Base-by-base conservation (phyloP, 2,797 vertebrate species). In the Anguilla megastoma region DNA sequence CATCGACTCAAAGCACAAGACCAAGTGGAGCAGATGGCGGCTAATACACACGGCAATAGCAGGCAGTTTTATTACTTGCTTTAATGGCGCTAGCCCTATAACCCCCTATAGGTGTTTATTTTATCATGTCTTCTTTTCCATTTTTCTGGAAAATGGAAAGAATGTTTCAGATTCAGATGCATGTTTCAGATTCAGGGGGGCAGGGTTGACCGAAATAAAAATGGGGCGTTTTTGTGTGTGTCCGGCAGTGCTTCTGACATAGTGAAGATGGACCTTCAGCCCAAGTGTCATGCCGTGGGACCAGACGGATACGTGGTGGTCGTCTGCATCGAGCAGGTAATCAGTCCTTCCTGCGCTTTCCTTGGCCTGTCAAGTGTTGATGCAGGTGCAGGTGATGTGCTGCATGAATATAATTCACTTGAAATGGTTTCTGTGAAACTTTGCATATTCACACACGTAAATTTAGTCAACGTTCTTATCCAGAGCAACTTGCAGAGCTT, bases 261-360 rank as follows among this genome's bases (percentile, higher is more conserved):
- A 86, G 94, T 98, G 89, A 99, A 99, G 93, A 97, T 99, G 97
- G 98, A 99, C 60, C 90, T 96, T 74, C 98, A 99, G 87, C 99
- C 99, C 0, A 98, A 98, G 94, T 95, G 95, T 88, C 92, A 99
- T 79, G 96, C 97, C 0, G 95, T 94, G 6, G 97, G 97, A 83
- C 87, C 95, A 14, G 96, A 97, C 84, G 98, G 97, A 0, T 96
- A 98, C 24, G 91, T 97, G 0, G 92, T 99, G 91, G 96, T 97
- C 3, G 94, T 97, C 4, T 98, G 98, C 94, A 98, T 98, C 56
- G 97, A 95, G 16, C 97, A 99, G 96, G 98, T 99, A 95, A 92
- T 27, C 14, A 3, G 30, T 30, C 52, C 41, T 10, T 45, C 79
- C 79, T 16, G 2, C 3, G 6, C 41, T 82, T 48, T 24, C 2